phyloP scores from a whole-genome alignment of 2,888 invertebrate genomes.

The Stenodera caucasica region DNA sequence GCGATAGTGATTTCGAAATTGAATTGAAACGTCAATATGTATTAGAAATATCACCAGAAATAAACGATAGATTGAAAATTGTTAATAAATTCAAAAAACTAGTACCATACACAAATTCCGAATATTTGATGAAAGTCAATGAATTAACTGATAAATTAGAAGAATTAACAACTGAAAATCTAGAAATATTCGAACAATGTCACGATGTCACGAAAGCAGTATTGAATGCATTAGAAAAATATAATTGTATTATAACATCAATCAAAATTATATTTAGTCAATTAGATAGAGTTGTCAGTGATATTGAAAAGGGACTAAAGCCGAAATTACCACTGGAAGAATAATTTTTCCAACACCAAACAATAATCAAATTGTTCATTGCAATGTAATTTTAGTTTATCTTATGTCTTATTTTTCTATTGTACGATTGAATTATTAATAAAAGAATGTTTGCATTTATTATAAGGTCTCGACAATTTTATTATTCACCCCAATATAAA shows the following conservation, averaged over 20 bases:
- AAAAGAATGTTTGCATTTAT: neutral
- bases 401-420: neutral
- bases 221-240: conserved; percentile 54
- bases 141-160: conserved; percentile 55
- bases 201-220: conserved; percentile 52
- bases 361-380: neutral
- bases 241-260: conserved; percentile 57
- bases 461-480: too few relatives aligned
- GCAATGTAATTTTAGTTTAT: neutral
- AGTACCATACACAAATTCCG: conserved; percentile 53
- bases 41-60: conserved; percentile 55
- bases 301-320: conserved; percentile 53
- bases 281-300: conserved; percentile 54
- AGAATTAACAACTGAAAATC: conserved; percentile 51
- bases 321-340: conserved; percentile 48
- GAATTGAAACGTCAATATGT: conserved; percentile 58
- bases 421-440: neutral
- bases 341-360: conserved; percentile 22
- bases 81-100: conserved; percentile 54
- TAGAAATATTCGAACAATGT: conserved; percentile 53
- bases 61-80: conserved; percentile 52
- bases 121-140: conserved; percentile 53
- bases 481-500: too few relatives aligned
- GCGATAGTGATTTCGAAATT: conserved; percentile 53
- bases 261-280: conserved; percentile 57